phyloP scores from a whole-genome alignment of 2,888 invertebrate genomes.

The Orthosia cruda region DNA sequence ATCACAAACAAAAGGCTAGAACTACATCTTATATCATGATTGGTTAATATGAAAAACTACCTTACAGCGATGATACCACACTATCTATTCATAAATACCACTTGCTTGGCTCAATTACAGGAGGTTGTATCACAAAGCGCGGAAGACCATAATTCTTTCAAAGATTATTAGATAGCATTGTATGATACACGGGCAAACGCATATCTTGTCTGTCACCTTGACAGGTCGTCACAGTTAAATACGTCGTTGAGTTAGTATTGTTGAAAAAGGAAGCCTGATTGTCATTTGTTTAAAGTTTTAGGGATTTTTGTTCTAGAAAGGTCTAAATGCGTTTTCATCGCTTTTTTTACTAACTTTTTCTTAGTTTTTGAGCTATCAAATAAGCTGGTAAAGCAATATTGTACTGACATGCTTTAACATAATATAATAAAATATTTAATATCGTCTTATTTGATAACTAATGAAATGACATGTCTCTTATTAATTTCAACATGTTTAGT shows the following conservation, averaged over 20 bases:
- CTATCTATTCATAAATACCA: slow-evolving; percentile 28
- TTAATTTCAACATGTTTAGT: not conserved
- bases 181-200: slow-evolving; percentile 43
- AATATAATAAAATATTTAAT: not conserved
- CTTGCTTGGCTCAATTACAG: slow-evolving; percentile 18
- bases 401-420: not conserved
- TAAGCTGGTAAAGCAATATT: not conserved
- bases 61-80: slow-evolving; percentile 8
- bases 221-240: slow-evolving; percentile 50
- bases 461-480: not conserved
- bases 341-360: not conserved
- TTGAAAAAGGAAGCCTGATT: slow-evolving; percentile 12
- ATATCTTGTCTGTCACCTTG: slow-evolving; percentile 61
- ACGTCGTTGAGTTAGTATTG: slow-evolving; percentile 32
- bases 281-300: slow-evolving; percentile 1
- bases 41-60: slow-evolving; percentile 1
- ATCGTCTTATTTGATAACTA: not conserved
- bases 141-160: slow-evolving; percentile 53
- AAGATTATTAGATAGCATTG: slow-evolving; percentile 64
- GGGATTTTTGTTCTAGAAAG: not conserved
- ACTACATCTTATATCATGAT: not conserved
- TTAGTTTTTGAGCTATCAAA: not conserved
- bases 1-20: slow-evolving; percentile 1
- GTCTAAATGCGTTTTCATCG: not conserved
- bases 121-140: slow-evolving; percentile 37